Evolutionary conservation across 2,888 invertebrate species (phyloP), one percentile per base, ranked within the genome.

Genomic region (Ophion ellenae): DNA sequence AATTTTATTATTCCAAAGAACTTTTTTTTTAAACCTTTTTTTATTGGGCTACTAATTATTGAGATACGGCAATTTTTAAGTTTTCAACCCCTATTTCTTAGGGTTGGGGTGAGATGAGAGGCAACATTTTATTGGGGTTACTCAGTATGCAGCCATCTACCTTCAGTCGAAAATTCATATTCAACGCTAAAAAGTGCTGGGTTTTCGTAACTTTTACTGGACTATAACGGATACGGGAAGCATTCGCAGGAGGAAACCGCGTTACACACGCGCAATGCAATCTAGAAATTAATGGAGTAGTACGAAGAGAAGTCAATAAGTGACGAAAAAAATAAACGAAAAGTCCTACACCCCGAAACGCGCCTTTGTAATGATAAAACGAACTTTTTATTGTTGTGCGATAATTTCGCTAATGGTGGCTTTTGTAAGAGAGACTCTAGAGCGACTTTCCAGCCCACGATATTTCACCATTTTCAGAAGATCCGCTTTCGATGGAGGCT

Each of bases 331-430:
- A 57, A 73, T 24, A 81, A 28, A 45, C 40, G 57, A 53, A 47
- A 81, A 69, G 53, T 40, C 24, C 28, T 28, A 14, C 24, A 59
- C 40, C 77, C 40, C 14, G 24, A 40, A 63, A 20, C 17, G 9
- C 14, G 71, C 17, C 75, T 83, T 83, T 83, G 75, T 85, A 67
- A 83, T 85, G 79, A 75, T 83, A 79, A 85, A 83, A 79, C 70
- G 64, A 70, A 79, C 66, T 85, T 79, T 66, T 79, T 79, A 85
- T 83, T 85, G 75, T 85, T 85, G 40, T 40, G 59, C 71, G 75
- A 75, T 83, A 83, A 79, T 74, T 83, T 57, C 17, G 57, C 83
- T 83, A 85, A 83, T 85, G 85, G 79, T 69, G 73, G 73, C 69
- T 76, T 53, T 69, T 59, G 36, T 61, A 67, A 75, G 47, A 79